Conservation (phyloP, 2,888 invertebrate species). For the Spilarctia lutea region DNA sequence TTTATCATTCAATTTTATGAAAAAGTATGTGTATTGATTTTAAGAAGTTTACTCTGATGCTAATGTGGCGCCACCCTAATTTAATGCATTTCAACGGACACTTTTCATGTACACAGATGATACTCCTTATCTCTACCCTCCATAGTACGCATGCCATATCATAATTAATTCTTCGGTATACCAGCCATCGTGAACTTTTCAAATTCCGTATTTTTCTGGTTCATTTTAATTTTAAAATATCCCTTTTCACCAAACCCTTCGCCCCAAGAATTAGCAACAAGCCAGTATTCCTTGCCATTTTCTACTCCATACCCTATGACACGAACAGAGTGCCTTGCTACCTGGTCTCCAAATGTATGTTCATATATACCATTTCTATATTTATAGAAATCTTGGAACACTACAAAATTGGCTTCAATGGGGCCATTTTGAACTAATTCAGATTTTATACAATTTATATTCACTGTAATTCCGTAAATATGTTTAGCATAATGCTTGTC, state of each 20-base stretch:
- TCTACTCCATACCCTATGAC: conserved; percentile 41
- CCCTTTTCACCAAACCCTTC: conserved; percentile 26
- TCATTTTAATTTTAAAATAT: conserved; percentile 20
- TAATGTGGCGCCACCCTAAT: no score
- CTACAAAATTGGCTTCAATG: background rate
- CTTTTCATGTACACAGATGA: no score
- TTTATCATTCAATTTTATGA: no score
- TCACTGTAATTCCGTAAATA: conserved; percentile 4
- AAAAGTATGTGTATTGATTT: no score
- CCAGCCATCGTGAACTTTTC: conserved; percentile 14
- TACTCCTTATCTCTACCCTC: no score
- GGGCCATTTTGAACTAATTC: conserved; percentile 36
- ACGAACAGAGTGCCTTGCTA: conserved; percentile 21
- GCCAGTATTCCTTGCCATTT: conserved; percentile 29
- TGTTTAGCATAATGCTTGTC: conserved; percentile 34
- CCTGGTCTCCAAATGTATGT: fast-evolving
- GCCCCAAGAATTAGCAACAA: conserved; percentile 39
- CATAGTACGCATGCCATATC: no score
- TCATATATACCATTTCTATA: conserved; percentile 26
- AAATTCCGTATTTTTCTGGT: background rate
- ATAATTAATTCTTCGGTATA: conserved; percentile 13
- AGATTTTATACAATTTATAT: conserved; percentile 24
- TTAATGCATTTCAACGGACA: no score
- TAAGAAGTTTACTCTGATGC: no score
- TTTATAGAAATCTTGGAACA: conserved; percentile 8